These are phyloP conservation scores for Pundamilia nyererei DNA, from an alignment of 2,113 vertebrate species.

Conservation along the genomic window DNA sequence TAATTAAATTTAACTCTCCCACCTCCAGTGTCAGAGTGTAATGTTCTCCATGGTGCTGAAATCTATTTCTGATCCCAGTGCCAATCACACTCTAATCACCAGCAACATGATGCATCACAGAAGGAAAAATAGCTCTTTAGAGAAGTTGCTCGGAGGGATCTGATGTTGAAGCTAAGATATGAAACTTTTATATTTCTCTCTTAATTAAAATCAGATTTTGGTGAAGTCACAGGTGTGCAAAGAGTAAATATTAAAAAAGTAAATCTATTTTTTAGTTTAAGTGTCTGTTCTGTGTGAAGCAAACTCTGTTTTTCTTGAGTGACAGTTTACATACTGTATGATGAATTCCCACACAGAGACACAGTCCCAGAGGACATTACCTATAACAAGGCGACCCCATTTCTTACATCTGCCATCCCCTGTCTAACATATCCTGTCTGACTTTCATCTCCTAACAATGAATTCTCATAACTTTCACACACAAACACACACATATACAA, in stretches of 20 bases:
- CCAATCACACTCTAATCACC: slow-evolving; percentile 55
- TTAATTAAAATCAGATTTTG: neutral
- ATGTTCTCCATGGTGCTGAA: slow-evolving; percentile 53
- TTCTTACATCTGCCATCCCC: slow-evolving; percentile 26
- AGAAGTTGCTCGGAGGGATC: neutral
- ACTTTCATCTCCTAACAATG: slow-evolving; percentile 46
- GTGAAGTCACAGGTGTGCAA: neutral
- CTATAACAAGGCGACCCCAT: slow-evolving; percentile 43
- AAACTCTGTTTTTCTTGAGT: slow-evolving; percentile 15
- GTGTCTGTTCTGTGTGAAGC: neutral
- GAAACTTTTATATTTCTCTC: neutral
- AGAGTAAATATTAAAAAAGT: neutral
- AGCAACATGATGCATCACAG: slow-evolving; percentile 24
- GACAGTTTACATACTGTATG: slow-evolving; percentile 21
- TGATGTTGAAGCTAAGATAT: neutral
- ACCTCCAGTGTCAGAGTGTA: slow-evolving; percentile 53
- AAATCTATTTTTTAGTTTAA: neutral
- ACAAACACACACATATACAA: neutral
- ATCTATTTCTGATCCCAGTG: slow-evolving; percentile 63
- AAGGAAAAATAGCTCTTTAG: neutral
- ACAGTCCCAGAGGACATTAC: slow-evolving; percentile 42
- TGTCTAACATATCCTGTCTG: slow-evolving; percentile 38
- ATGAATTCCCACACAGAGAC: slow-evolving; percentile 11
- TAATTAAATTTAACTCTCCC: slow-evolving; percentile 49
- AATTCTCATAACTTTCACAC: slow-evolving; percentile 17